Evolutionary conservation across 1,140 invertebrate genomes (phyloP).

Genomic region (Wiebesia pumilae): DNA sequence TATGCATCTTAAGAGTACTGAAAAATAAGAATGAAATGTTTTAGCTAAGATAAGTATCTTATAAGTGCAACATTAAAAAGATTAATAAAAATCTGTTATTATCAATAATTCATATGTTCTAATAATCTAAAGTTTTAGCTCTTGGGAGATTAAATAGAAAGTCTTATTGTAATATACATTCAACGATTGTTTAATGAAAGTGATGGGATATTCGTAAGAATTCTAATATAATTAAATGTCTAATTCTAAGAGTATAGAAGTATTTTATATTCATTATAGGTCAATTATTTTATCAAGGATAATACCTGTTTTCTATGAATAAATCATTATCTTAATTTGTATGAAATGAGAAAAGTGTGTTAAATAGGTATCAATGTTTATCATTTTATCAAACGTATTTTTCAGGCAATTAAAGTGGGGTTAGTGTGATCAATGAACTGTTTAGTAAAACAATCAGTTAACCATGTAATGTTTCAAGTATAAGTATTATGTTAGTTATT

Average conservation of each 20-base stretch:
- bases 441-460: not conserved
- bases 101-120: too few species aligned
- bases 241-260: not conserved
- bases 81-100: too few species aligned
- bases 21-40: too few species aligned
- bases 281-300: not conserved
- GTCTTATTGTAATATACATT: not conserved
- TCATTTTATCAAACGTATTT: not conserved
- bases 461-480: too few species aligned
- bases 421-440: not conserved
- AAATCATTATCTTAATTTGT: not conserved
- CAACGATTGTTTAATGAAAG: slow-evolving; percentile 35
- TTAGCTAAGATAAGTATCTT: too few species aligned
- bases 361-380: not conserved
- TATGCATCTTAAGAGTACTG: too few species aligned
- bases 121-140: not conserved
- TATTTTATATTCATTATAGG: not conserved
- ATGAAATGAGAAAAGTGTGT: not conserved
- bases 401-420: not conserved
- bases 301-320: not conserved
- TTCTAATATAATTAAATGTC: not conserved
- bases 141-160: not conserved
- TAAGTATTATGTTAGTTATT: not conserved
- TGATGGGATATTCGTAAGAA: slow-evolving; percentile 11
- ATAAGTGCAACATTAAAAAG: too few species aligned